Conservation (phyloP, 2,888 invertebrate genomes). For the Apoda limacodes region DNA sequence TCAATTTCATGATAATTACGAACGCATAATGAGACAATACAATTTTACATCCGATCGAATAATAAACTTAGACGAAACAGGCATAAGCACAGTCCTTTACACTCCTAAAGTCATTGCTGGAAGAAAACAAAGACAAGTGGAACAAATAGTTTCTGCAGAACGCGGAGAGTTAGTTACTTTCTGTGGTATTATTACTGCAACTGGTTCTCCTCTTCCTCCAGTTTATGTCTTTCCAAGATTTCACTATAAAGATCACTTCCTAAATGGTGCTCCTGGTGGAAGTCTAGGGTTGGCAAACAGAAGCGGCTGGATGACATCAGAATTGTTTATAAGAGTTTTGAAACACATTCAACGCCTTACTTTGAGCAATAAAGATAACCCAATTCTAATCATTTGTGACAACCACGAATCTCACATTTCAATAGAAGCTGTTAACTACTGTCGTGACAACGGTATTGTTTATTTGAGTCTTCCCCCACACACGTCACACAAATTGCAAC, state of each 20-base stretch:
- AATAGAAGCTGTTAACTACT: constrained; percentile 19
- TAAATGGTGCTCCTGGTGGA: constrained; percentile 27
- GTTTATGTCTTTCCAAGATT: constrained; percentile 38
- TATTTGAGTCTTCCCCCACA: constrained; percentile 19
- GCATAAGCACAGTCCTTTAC: constrained; percentile 28
- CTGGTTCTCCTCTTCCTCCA: constrained; percentile 33
- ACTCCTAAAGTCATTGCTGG: constrained; percentile 25
- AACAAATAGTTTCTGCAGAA: constrained; percentile 22
- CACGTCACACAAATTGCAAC: constrained; percentile 19
- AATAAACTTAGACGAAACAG: constrained; percentile 34
- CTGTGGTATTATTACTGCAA: constrained; percentile 29
- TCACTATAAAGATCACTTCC: constrained; percentile 25
- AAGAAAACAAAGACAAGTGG: constrained; percentile 30
- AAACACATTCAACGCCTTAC: constrained; percentile 18
- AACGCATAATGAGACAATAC: constrained; percentile 20
- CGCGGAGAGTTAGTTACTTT: constrained; percentile 25
- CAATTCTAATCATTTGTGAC: constrained; percentile 19
- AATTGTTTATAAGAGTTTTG: constrained; percentile 16
- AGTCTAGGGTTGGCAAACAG: constrained; percentile 19
- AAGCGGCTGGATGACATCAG: constrained; percentile 17
- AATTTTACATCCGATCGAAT: constrained; percentile 21
- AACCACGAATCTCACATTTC: constrained; percentile 20
- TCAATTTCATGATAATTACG: constrained; percentile 22
- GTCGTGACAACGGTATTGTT: constrained; percentile 20
- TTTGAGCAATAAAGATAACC: constrained; percentile 14